Evolutionary conservation across 2,113 vertebrate genomes (phyloP).

Genomic region (Sylvia atricapilla): DNA sequence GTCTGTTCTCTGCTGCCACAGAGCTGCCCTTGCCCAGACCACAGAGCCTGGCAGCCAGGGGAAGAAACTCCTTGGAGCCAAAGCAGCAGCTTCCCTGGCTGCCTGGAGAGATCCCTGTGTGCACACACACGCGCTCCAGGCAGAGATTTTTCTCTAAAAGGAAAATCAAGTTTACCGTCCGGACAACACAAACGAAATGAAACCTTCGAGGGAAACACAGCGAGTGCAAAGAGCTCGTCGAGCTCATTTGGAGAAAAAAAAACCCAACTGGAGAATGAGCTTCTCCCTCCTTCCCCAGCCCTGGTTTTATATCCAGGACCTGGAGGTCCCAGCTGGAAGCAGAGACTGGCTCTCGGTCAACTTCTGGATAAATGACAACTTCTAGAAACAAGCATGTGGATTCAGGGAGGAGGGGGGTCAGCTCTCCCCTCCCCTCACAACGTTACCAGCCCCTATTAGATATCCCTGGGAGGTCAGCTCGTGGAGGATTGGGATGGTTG

Average conservation of each 20-base stretch:
- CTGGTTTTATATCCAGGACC: not conserved
- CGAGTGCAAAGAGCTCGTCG: accelerated
- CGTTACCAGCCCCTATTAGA: slow-evolving; percentile 32
- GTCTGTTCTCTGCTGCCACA: slow-evolving; percentile 21
- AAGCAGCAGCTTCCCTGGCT: not conserved
- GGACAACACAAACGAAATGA: not conserved
- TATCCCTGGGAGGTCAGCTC: slow-evolving; percentile 36
- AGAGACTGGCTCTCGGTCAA: not conserved
- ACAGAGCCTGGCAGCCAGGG: slow-evolving; percentile 22
- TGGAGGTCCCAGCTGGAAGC: not conserved
- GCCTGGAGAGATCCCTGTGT: not conserved
- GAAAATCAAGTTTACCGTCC: not conserved
- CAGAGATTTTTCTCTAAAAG: not conserved
- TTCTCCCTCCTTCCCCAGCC: not conserved
- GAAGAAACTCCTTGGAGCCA: slow-evolving; percentile 3
- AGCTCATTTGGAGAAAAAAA: not conserved
- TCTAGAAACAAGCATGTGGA: not conserved
- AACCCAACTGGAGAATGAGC: not conserved
- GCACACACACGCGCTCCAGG: not conserved
- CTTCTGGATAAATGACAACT: not conserved
- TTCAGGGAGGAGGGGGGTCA: not conserved
- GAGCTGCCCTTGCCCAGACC: slow-evolving; percentile 50
- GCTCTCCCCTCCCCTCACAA: not conserved
- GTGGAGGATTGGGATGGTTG: slow-evolving; percentile 49
- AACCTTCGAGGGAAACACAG: not conserved